Evolutionary conservation across 2,797 vertebrate genomes (phyloP).

Genomic region (Arctocebus calabarensis): DNA sequence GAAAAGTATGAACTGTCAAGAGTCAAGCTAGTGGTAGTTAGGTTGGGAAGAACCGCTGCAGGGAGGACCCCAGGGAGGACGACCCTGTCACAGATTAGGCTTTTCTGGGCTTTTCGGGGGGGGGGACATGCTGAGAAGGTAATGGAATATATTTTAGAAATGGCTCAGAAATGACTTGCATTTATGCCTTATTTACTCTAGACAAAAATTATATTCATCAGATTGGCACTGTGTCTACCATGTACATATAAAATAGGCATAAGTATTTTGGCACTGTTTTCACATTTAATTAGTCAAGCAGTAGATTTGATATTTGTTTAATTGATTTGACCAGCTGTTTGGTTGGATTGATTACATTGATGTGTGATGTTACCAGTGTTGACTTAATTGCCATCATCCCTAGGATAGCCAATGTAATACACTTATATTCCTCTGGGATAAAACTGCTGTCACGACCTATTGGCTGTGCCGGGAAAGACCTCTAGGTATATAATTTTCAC

Average conservation of each 20-base stretch:
- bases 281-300: background rate
- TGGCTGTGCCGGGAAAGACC: background rate
- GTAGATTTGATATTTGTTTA: conserved; percentile 51
- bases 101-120: background rate
- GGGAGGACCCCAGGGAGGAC: too few species aligned
- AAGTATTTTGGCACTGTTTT: background rate
- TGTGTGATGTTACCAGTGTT: background rate
- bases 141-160: background rate
- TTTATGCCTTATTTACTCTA: background rate
- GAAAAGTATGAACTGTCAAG: background rate
- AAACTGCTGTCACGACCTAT: background rate
- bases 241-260: background rate
- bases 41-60: background rate
- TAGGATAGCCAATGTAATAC: background rate
- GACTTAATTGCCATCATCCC: background rate
- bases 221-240: background rate
- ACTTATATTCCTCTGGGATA: background rate
- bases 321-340: conserved; percentile 14
- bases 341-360: conserved; percentile 31
- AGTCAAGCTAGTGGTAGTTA: background rate
- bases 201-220: background rate
- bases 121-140: background rate
- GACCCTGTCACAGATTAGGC: background rate
- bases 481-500: background rate
- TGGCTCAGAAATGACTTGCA: background rate